A percentile compares a stretch with the other conserved stretches of the same genome.
These are phyloP conservation scores for Reticulitermes lucifugus DNA, from an alignment of 2,888 invertebrate genomes.

Conservation along the genomic window DNA sequence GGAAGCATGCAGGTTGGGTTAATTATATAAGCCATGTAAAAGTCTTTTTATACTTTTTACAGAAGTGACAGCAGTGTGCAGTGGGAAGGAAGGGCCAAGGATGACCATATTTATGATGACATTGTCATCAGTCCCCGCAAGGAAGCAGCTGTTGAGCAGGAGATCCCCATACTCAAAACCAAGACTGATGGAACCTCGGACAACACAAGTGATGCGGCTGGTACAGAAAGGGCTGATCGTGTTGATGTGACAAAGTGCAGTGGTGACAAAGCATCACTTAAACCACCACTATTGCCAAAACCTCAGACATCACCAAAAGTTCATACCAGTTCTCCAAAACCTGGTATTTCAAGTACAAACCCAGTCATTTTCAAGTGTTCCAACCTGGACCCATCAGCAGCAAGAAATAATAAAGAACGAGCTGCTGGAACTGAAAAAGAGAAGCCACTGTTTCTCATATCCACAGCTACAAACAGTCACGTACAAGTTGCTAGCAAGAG, in stretches of 20 bases:
- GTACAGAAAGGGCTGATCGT: not conserved
- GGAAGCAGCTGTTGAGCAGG: not conserved
- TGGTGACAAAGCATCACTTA: slow-evolving; percentile 6
- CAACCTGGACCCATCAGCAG: slow-evolving; percentile 1
- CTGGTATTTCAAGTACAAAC: not conserved
- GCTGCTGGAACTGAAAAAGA: not conserved
- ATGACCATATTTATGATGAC: not conserved
- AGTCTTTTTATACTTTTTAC: not conserved
- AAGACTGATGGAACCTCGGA: slow-evolving; percentile 29
- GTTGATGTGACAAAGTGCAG: not conserved
- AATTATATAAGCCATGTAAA: too few relatives aligned
- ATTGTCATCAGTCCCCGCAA: not conserved
- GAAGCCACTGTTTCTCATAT: not conserved
- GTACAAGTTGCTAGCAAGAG: not conserved
- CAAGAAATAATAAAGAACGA: slow-evolving; percentile 1
- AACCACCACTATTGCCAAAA: slow-evolving; percentile 50
- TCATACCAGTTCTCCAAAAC: not conserved
- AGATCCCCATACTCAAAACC: slow-evolving; percentile 12
- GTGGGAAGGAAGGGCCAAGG: not conserved
- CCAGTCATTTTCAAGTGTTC: not conserved
- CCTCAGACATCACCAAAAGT: slow-evolving; percentile 41
- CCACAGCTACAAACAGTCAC: not conserved
- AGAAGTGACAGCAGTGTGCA: not conserved
- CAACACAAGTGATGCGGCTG: not conserved
- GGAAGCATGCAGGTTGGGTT: too few relatives aligned